Evolutionary conservation across 2,888 invertebrate genomes (phyloP).

Genomic region (Xylocampa areola): DNA sequence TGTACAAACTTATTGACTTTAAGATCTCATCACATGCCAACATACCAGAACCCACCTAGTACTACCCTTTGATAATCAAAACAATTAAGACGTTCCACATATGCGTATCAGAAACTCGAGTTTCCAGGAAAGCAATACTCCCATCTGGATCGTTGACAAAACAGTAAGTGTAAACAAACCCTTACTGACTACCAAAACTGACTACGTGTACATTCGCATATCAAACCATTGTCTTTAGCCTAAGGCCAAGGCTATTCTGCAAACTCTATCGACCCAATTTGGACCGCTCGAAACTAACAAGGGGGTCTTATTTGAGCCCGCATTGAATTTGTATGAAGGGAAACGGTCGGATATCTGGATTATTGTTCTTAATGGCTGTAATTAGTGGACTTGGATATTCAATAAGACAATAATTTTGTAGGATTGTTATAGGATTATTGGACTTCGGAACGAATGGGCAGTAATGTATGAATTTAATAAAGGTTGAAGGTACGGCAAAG

Average conservation of each 20-base stretch:
- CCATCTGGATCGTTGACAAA: conserved; percentile 24
- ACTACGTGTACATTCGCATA: conserved; percentile 34
- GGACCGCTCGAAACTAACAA: conserved; percentile 55
- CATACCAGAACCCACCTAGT: no score
- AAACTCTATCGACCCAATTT: conserved; percentile 62
- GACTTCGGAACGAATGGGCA: neutral
- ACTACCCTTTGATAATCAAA: no score
- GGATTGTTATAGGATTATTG: conserved; percentile 10
- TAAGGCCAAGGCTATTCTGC: conserved; percentile 46
- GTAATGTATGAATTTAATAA: conserved; percentile 6
- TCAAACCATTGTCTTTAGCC: conserved; percentile 43
- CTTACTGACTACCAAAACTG: conserved; percentile 18
- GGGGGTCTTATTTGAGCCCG: conserved; percentile 41
- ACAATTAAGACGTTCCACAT: neutral
- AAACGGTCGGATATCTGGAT: conserved; percentile 39
- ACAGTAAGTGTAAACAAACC: conserved; percentile 39
- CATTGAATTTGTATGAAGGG: conserved; percentile 38
- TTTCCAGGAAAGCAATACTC: conserved; percentile 31
- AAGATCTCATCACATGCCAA: neutral
- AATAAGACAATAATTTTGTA: conserved; percentile 12
- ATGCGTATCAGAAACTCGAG: conserved; percentile 8
- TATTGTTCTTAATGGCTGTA: conserved; percentile 43
- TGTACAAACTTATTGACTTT: no score
- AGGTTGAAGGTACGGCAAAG: no score
- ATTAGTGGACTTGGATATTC: conserved; percentile 30